Evolutionary conservation across 1,140 invertebrate genomes (phyloP), one percentile per base, ranked within the genome.

Genomic region (Drosophila truncata): DNA sequence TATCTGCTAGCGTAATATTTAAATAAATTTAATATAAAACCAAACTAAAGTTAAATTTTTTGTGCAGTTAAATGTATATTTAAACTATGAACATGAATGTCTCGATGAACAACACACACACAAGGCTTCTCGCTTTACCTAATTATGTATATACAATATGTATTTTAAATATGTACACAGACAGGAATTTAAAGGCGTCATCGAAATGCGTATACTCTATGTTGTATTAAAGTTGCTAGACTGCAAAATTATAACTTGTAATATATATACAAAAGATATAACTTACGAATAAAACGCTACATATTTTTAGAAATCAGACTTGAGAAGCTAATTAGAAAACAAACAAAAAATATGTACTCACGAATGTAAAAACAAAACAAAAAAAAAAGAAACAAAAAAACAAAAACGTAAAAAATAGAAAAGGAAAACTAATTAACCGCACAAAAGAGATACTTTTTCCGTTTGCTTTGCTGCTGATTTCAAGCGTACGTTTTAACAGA

Each of bases 231-330:
- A 63, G 59, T 67, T 77, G 74, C 55, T 67, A 60, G 71, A 77
- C 72, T 77, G 72, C 74, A 77, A 67, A 77, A 67, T 52, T 59
- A 67, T 66, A 77, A 67, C 55, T 60, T 77, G 72, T 77, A 76
- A 78, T 54, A 76, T 76, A 78, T 54, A 76, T 76, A 72, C 44
- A 25, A 47, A 47, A 25, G 42, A 49, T 49, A 49, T 49, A 49
- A 59, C 25, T 27, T 44, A 66, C 44, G 63, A 57, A 64, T 72
- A 73, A 31, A 74, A 74, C 52, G 57, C 69, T 59, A 77, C 27
- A 67, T 58, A 65, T 49, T 76, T 77, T 77, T 66, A 76, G 52
- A 52, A 74, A 75, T 75, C 70, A 27, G 50, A 75, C 69, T 63
- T 57, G 70, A 75, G 63, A 75, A 65, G 50, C 73, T 75, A 64